Percentiles rank a stretch among this genome's conserved stretches.
These are phyloP conservation scores for Muschampia plurimacula DNA, from an alignment of 2,888 invertebrate species.

Conservation along the genomic window DNA sequence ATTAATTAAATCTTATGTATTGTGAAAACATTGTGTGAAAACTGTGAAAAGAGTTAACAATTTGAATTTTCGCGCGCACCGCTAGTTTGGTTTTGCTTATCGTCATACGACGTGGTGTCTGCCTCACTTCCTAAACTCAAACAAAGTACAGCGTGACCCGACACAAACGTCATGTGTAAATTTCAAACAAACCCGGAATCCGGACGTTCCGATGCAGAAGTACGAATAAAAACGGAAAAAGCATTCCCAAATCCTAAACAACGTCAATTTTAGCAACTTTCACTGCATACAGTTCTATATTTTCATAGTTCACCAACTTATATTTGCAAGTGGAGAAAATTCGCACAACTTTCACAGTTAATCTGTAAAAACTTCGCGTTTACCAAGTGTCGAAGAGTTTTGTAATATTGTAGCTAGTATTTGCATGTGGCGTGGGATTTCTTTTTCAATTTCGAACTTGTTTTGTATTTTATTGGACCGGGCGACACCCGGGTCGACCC, in stretches of 20 bases:
- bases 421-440: slow-evolving; percentile 72
- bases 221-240: slow-evolving; percentile 17
- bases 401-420: slow-evolving; percentile 70
- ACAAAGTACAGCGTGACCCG: no score
- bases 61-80: no score
- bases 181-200: slow-evolving; percentile 8
- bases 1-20: no score
- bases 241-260: slow-evolving; percentile 32
- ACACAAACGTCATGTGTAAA: no score
- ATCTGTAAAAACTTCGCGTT: slow-evolving; percentile 40
- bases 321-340: slow-evolving; percentile 33
- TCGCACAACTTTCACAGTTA: slow-evolving; percentile 29
- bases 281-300: slow-evolving; percentile 22
- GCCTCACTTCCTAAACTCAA: no score
- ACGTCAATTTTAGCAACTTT: slow-evolving; percentile 30
- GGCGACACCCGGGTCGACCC: slow-evolving; percentile 66
- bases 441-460: slow-evolving; percentile 81
- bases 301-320: slow-evolving; percentile 29
- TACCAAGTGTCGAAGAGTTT: slow-evolving; percentile 49
- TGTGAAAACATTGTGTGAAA: no score
- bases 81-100: no score
- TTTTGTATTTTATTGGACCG: slow-evolving; percentile 71
- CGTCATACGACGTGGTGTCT: no score
- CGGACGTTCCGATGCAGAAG: neutral
- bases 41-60: no score